phyloP scores from a whole-genome alignment of 2,888 invertebrate genomes.

The Hirtodrosophila trivittata region DNA sequence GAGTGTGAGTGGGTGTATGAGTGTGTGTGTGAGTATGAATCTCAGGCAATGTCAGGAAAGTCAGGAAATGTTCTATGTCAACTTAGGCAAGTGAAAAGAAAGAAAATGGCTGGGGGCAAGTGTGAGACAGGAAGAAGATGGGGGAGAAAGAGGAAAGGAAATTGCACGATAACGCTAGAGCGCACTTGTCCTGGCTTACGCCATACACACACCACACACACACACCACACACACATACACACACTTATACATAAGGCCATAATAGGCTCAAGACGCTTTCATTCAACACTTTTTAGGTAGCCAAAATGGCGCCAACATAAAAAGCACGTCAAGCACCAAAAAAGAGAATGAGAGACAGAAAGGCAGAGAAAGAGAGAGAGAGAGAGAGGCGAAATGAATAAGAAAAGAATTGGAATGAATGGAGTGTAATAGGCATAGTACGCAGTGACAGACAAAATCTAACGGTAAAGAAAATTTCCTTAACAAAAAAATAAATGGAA shows the following conservation, averaged over 20 bases:
- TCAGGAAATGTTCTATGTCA: slow-evolving; percentile 36
- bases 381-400: background rate
- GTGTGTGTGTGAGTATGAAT: slow-evolving; percentile 23
- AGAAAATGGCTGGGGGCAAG: slow-evolving; percentile 2
- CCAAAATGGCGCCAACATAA: slow-evolving; percentile 72
- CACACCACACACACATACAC: slow-evolving; percentile 20
- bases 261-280: slow-evolving; percentile 76
- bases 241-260: slow-evolving; percentile 39
- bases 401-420: slow-evolving; percentile 45
- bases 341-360: slow-evolving; percentile 6
- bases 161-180: slow-evolving; percentile 65
- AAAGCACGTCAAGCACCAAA: slow-evolving; percentile 41
- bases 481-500: slow-evolving; percentile 16
- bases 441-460: slow-evolving; percentile 61
- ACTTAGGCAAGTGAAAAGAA: slow-evolving; percentile 40
- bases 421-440: slow-evolving; percentile 52
- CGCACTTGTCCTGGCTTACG: slow-evolving; percentile 58
- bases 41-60: slow-evolving; percentile 17
- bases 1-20: background rate
- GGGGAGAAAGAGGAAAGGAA: slow-evolving; percentile 29
- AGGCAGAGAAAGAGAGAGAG: slow-evolving; percentile 11
- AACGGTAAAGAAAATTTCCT: slow-evolving; percentile 21
- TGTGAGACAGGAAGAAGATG: slow-evolving; percentile 2
- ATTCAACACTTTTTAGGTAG: slow-evolving; percentile 75
- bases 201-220: slow-evolving; percentile 13